Conservation (phyloP, 2,113 vertebrate species). For the Coturnix japonica region DNA sequence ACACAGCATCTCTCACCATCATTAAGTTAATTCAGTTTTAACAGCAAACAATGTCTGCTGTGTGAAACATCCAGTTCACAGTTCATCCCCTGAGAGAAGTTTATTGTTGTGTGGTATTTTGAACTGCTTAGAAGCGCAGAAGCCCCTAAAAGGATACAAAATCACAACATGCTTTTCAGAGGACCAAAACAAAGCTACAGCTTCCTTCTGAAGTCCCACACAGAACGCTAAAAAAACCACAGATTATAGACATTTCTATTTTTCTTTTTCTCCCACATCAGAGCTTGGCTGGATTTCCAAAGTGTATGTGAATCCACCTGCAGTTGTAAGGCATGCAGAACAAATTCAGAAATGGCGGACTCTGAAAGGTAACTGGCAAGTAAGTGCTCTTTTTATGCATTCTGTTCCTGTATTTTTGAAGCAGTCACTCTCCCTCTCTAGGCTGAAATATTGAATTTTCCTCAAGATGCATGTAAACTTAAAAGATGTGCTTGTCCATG, state of each 20-base stretch:
- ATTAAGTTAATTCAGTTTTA: background rate
- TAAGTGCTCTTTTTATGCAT: constrained; percentile 68
- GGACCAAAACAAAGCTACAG: background rate
- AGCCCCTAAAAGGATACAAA: background rate
- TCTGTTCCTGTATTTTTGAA: constrained; percentile 34
- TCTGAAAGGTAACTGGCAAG: constrained; percentile 92
- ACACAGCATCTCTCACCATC: background rate
- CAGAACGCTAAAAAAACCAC: background rate
- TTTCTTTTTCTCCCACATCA: constrained; percentile 39
- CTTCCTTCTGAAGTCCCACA: background rate
- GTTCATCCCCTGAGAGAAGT: background rate
- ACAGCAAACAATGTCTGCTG: background rate
- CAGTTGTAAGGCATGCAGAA: constrained; percentile 87
- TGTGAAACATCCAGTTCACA: background rate
- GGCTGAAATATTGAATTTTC: constrained; percentile 73
- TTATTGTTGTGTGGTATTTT: background rate
- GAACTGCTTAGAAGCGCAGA: background rate
- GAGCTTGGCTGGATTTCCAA: constrained; percentile 89
- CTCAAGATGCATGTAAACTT: constrained; percentile 74
- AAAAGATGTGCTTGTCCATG: constrained; percentile 74
- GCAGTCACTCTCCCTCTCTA: constrained; percentile 43
- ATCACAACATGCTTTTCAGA: background rate
- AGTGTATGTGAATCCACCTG: constrained; percentile 89
- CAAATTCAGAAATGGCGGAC: constrained; percentile 83
- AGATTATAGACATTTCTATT: background rate